Evolutionary conservation across 53 echinoderm and acorn worm genomes (phyloP).

Genomic region (Arbacia lixula): DNA sequence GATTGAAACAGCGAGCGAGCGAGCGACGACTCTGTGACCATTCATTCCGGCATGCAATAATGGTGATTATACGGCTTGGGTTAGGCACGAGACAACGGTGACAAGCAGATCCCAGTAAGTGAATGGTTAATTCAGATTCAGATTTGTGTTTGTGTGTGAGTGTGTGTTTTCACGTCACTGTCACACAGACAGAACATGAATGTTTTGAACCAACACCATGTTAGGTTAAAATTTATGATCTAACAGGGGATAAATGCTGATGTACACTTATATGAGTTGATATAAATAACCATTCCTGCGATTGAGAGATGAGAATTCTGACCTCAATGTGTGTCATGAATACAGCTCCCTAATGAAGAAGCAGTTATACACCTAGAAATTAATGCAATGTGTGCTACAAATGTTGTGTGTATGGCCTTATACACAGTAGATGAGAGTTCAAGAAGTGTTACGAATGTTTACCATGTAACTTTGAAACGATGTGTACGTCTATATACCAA

Average conservation of each 20-base stretch:
- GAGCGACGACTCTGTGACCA: constrained; percentile 45
- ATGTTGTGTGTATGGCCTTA: neutral
- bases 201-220: constrained; percentile 40
- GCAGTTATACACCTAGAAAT: no score
- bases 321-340: no score
- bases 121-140: constrained; percentile 37
- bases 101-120: constrained; percentile 28
- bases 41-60: constrained; percentile 56
- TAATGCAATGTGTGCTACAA: no score
- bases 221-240: constrained; percentile 3
- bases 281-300: no score
- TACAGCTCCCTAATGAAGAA: no score
- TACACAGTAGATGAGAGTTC: no score
- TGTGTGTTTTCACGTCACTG: no score
- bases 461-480: constrained; percentile 5
- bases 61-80: constrained; percentile 52
- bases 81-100: constrained; percentile 47
- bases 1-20: constrained; percentile 26
- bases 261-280: no score
- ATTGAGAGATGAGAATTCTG: no score
- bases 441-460: no score
- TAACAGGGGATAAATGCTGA: no score
- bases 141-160: no score
- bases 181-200: neutral
- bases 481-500: neutral